Evolutionary conservation across 1,140 invertebrate genomes (phyloP), one percentile per base, ranked within the genome.

Genomic region (Trypoxylus dichotomus): DNA sequence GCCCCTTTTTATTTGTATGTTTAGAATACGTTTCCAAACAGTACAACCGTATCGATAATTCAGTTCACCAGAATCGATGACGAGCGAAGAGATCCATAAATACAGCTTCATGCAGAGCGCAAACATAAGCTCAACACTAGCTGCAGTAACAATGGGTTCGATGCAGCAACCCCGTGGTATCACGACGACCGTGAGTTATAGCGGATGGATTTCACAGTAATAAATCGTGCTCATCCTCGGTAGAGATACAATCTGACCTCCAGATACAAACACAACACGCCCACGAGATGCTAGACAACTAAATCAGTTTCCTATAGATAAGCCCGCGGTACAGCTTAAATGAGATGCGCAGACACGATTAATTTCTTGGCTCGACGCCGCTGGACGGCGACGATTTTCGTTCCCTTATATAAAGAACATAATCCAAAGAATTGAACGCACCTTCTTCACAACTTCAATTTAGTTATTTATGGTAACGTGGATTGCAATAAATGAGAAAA

Each of bases 261-360:
- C 78, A 83, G 81, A 83, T 83, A 83, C 82, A 80, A 83, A 83
- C 81, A 83, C 77, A 80, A 82, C 79, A 81, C 82, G 82, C 82
- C 82, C 82, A 83, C 81, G 79, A 82, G 79, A 81, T 78, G 78
- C 82, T 82, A 83, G 82, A 83, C 82, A 83, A 83, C 82, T 83
- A 83, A 83, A 83, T 83, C 82, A 83, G 81, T 83, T 83, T 82
- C 75, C 77, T 80, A 77, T 79, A 82, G 78, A 75, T 74, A 73
- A 75, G 29, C 75, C 19, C n/a, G 72, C 27, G 58, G 37, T 73
- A 71, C 37, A 47, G 42, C 74, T 77, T 76, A 80, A 81, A 82
- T 80, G 79, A 81, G 80, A 80, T 82, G 78, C 80, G 78, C 76
- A 76, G 77, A 79, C 80, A 81, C 79, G 81, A 80, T 73, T 76